Conservation (phyloP, 1,140 invertebrate species). For the Drosophila rufa region DNA sequence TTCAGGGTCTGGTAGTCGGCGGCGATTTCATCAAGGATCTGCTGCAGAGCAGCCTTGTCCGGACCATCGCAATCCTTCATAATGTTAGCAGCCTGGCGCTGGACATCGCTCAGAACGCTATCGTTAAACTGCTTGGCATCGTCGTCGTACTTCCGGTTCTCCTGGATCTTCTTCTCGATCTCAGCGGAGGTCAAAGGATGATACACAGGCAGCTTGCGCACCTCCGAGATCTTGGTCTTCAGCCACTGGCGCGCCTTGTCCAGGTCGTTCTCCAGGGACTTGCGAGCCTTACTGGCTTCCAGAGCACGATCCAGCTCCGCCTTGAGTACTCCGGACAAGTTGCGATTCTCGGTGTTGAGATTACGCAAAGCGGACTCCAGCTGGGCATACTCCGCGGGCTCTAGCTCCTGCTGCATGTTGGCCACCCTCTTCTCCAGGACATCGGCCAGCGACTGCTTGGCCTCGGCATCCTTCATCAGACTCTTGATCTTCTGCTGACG, state of each 20-base stretch:
- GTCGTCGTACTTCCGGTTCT: conserved; percentile 90
- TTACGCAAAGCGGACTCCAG: conserved; percentile 89
- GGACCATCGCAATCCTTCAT: conserved; percentile 92
- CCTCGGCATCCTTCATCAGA: conserved; percentile 93
- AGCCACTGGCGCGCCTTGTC: conserved; percentile 93
- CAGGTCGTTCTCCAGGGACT: conserved; percentile 91
- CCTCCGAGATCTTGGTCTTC: conserved; percentile 90
- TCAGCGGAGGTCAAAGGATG: conserved; percentile 90
- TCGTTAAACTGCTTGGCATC: conserved; percentile 93
- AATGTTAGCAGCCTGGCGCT: conserved; percentile 91
- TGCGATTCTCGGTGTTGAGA: conserved; percentile 89
- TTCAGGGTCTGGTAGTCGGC: conserved; percentile 90
- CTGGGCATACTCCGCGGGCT: conserved; percentile 90
- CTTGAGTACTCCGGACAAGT: conserved; percentile 89
- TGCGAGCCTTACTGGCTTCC: conserved; percentile 89
- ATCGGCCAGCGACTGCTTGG: conserved; percentile 92
- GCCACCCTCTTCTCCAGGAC: conserved; percentile 93
- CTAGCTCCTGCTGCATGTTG: conserved; percentile 94
- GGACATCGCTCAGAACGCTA: conserved; percentile 90
- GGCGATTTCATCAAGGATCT: conserved; percentile 89
- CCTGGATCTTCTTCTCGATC: conserved; percentile 91
- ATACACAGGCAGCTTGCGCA: conserved; percentile 91
- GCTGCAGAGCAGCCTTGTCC: conserved; percentile 89
- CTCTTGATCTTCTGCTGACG: conserved; percentile 89
- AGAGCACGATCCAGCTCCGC: conserved; percentile 90